Evolutionary conservation across 1,140 invertebrate genomes (phyloP).

Genomic region (Bombyx mori): ASM3026992v2 NC_085107.1:1788001-1788500

Average conservation of each 20-base stretch:
- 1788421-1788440: too few species aligned
- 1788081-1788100: too few species aligned
- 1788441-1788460: too few species aligned
- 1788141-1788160: not conserved
- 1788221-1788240: constrained; percentile 29
- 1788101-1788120: not conserved
- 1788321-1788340: constrained; percentile 28
- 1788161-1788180: constrained; percentile 7
- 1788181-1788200: constrained; percentile 75
- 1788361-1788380: constrained; percentile 44
- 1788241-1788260: constrained; percentile 19
- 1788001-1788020: too few species aligned
- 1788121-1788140: not conserved
- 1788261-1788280: constrained; percentile 5
- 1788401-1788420: constrained; percentile 8
- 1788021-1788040: too few species aligned
- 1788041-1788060: too few species aligned
- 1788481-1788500: too few species aligned
- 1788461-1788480: too few species aligned
- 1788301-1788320: constrained; percentile 34
- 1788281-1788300: constrained; percentile 9
- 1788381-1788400: constrained; percentile 34
- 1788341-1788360: constrained; percentile 43
- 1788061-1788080: too few species aligned
- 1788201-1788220: constrained; percentile 30